Evolutionary conservation across 2,888 invertebrate genomes (phyloP), one percentile per base, ranked within the genome.

Genomic region (Ectemnius continuus): DNA sequence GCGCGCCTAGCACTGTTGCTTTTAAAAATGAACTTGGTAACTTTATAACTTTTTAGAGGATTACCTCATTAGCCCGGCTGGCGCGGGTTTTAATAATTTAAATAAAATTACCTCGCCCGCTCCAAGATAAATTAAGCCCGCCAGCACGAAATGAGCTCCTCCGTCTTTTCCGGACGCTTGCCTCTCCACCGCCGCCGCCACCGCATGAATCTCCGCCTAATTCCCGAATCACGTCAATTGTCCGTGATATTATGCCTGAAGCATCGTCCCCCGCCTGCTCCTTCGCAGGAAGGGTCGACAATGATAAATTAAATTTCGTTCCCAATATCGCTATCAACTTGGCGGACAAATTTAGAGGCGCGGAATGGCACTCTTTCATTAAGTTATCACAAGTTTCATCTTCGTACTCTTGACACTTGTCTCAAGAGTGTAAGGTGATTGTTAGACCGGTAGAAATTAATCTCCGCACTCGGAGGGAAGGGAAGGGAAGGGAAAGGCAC

Each of bases 1-100:
- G 76, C 68, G 60, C 66, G 67, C 66, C 23, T 23, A 23, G 46
- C 70, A 59, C 70, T 79, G 74, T 82, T 78, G 82, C 84, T 85
- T 85, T 87, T 86, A 89, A 89, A 89, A 89, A 89, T 88, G 85
- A 87, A 87, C 86, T 84, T 84, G 81, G 82, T 88, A 88, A 87
- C 86, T 88, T 88, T 88, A 87, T 88, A 86, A 88, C 88, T 88
- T 88, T 87, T 87, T 85, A 83, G 85, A 86, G 86, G 85, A 87
- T 88, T 88, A 86, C 84, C 82, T 85, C 85, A 87, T 88, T 87
- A 88, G 82, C 83, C 36, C 36, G 1, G 36, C 36, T 11, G 36
- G 36, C 75, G 65, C 68, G 79, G 84, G 81, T 88, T 85, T 88
- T 88, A 88, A 88, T 88, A 88, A 88, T 88, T 88, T 88, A 88